Percentiles rank a stretch among this genome's conserved stretches.
These are phyloP conservation scores for Rhingia campestris DNA, from an alignment of 2,888 invertebrate genomes.

Conservation along the genomic window DNA sequence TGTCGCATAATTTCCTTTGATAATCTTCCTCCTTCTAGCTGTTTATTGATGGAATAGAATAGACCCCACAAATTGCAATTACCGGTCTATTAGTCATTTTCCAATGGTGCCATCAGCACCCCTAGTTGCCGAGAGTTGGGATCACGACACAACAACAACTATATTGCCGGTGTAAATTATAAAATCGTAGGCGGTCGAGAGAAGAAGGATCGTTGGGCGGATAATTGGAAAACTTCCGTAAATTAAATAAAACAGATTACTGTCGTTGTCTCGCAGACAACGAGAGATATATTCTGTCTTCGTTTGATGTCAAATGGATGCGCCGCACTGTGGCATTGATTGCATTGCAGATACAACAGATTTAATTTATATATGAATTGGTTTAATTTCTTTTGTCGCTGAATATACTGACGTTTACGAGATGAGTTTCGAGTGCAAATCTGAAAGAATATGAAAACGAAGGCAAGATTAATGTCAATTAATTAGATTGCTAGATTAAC, in stretches of 20 bases:
- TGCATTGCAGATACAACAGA: slow-evolving; percentile 59
- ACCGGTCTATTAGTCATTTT: slow-evolving; percentile 65
- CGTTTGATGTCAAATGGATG: slow-evolving; percentile 63
- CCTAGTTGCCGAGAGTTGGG: slow-evolving; percentile 1
- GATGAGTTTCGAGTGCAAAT: neutral
- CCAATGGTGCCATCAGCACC: slow-evolving; percentile 40
- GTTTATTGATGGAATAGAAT: slow-evolving; percentile 48
- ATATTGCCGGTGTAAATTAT: slow-evolving; percentile 53
- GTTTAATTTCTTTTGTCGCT: neutral
- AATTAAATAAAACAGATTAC: slow-evolving; percentile 67
- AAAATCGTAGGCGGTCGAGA: slow-evolving; percentile 25
- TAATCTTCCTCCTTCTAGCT: slow-evolving; percentile 33
- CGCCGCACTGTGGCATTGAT: slow-evolving; percentile 51
- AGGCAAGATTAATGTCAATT: slow-evolving; percentile 19
- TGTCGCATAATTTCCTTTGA: slow-evolving; percentile 65
- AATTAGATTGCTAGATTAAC: slow-evolving; percentile 27
- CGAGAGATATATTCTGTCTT: slow-evolving; percentile 21
- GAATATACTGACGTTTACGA: no score
- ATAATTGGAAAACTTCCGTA: slow-evolving; percentile 65
- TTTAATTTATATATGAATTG: slow-evolving; percentile 54
- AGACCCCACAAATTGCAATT: slow-evolving; percentile 64
- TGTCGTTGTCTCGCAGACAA: slow-evolving; percentile 30
- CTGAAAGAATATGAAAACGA: slow-evolving; percentile 32
- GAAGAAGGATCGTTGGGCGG: slow-evolving; percentile 32
- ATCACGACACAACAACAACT: slow-evolving; percentile 13